phyloP scores from a whole-genome alignment of 2,113 vertebrate genomes.

The Mobula birostris region DNA sequence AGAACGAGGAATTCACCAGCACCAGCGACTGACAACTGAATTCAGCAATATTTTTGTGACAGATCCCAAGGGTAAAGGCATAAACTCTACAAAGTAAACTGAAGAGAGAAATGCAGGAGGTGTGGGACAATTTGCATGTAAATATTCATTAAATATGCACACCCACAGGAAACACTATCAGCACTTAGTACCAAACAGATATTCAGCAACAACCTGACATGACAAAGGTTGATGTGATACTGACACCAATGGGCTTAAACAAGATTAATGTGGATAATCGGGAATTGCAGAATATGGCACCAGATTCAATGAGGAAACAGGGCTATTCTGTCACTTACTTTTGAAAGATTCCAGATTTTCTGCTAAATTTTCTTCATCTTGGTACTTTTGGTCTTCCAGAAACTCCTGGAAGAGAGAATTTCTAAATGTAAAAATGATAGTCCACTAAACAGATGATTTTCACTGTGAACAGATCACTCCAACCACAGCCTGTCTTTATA shows the following conservation, averaged over 20 bases:
- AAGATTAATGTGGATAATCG: too few relatives aligned
- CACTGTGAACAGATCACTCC: background rate
- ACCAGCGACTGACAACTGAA: background rate
- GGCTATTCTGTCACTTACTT: constrained; percentile 65
- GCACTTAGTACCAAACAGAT: background rate
- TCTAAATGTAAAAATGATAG: too few relatives aligned
- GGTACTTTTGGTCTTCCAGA: constrained; percentile 89
- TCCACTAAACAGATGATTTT: background rate
- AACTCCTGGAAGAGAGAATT: constrained; percentile 65
- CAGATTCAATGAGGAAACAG: constrained; percentile 40
- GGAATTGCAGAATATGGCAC: constrained; percentile 26
- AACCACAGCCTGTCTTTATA: background rate
- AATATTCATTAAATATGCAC: background rate
- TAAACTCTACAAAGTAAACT: background rate
- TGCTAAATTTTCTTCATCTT: constrained; percentile 80
- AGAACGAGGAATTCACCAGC: background rate
- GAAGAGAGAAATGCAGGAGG: background rate
- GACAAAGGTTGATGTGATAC: background rate
- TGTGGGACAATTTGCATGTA: background rate
- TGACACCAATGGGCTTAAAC: background rate
- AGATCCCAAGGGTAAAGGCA: too few relatives aligned
- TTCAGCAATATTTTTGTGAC: background rate
- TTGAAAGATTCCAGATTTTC: constrained; percentile 84
- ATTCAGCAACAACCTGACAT: background rate
- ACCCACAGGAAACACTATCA: constrained; percentile 22